phyloP scores from a whole-genome alignment of 2,888 invertebrate genomes.

The Cephus runcator region DNA sequence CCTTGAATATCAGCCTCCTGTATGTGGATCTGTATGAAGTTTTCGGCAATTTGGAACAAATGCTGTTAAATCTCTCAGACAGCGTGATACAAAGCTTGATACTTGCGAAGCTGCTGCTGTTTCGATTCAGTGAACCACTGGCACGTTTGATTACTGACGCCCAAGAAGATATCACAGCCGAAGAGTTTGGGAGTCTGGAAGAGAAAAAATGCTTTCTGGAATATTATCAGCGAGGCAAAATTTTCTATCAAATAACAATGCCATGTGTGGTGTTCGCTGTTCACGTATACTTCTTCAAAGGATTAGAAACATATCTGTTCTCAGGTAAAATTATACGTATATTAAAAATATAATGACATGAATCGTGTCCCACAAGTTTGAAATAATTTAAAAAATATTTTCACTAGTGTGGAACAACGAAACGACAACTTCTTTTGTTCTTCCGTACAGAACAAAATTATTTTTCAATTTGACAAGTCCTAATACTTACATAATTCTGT shows the following conservation, averaged over 20 bases:
- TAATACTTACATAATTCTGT: conserved; percentile 22
- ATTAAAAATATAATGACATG: neutral
- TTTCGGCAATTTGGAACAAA: conserved; percentile 30
- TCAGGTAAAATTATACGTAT: conserved; percentile 10
- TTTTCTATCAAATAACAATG: conserved; percentile 17
- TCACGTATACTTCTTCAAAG: conserved; percentile 24
- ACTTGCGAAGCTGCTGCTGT: conserved; percentile 22
- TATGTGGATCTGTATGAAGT: conserved; percentile 24
- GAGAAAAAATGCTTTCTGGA: conserved; percentile 28
- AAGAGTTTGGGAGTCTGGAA: conserved; percentile 21
- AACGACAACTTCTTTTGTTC: conserved; percentile 7
- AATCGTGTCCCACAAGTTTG: too few relatives aligned
- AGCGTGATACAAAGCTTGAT: conserved; percentile 27
- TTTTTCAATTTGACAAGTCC: conserved; percentile 20
- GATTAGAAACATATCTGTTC: conserved; percentile 14
- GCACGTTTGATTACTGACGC: conserved; percentile 16
- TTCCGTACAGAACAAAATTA: conserved; percentile 24
- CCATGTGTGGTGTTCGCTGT: conserved; percentile 17
- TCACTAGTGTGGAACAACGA: conserved; percentile 13
- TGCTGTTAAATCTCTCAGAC: conserved; percentile 33
- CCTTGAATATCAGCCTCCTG: conserved; percentile 24
- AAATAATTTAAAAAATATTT: neutral
- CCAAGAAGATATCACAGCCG: conserved; percentile 16
- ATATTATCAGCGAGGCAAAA: conserved; percentile 22
- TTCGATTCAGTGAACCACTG: conserved; percentile 25